These are phyloP conservation scores for Ramphastos sulfuratus DNA, from an alignment of 2,113 vertebrate genomes.

Conservation along the genomic window DNA sequence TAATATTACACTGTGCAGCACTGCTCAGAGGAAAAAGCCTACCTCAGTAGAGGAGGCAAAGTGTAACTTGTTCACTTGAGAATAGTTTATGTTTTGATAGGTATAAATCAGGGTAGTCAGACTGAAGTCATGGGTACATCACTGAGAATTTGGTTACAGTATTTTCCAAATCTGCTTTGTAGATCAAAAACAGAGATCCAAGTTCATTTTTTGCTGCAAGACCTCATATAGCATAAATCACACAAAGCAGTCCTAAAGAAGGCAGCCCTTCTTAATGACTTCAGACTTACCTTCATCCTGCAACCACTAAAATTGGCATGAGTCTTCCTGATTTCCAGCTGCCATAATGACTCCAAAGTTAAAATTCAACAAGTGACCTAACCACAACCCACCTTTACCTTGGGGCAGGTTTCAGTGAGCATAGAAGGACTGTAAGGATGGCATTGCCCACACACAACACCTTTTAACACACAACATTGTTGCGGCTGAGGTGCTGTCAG, in stretches of 20 bases:
- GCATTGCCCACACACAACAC: not conserved
- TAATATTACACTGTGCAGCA: not conserved
- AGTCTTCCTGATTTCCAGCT: not conserved
- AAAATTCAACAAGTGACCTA: rapidly evolving
- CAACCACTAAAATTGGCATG: not conserved
- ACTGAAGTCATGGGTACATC: not conserved
- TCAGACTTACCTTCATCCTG: not conserved
- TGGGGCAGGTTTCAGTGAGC: not conserved
- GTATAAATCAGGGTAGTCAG: not conserved
- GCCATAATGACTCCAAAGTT: not conserved
- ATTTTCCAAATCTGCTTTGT: not conserved
- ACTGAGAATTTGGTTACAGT: not conserved
- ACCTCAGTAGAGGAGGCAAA: not conserved
- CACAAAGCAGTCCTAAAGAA: not conserved
- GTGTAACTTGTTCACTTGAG: not conserved
- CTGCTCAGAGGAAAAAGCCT: not conserved
- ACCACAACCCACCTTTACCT: not conserved
- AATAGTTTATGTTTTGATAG: not conserved
- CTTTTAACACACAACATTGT: not conserved
- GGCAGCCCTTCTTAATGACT: not conserved
- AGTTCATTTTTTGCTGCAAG: not conserved
- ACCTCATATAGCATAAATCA: not conserved
- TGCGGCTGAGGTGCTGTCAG: not conserved
- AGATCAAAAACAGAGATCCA: not conserved
- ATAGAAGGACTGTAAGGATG: not conserved